phyloP scores from a whole-genome alignment of 2,888 invertebrate genomes.

The Sminthurinus aureus region DNA sequence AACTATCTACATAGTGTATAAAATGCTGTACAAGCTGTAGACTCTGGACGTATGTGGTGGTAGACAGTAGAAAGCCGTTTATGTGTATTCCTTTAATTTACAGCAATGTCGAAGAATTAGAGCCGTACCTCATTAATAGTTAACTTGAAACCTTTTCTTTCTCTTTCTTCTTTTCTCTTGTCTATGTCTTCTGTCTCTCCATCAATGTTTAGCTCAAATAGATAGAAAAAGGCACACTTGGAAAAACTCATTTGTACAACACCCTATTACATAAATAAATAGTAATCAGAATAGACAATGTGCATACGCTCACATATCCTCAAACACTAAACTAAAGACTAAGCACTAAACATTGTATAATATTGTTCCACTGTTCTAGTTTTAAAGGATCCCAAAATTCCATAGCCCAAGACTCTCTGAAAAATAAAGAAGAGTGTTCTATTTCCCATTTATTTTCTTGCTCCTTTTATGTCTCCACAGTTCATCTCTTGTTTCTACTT shows the following conservation, averaged over 20 bases:
- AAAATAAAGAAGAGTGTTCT: background rate
- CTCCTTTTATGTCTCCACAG: background rate
- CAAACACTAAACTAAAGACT: background rate
- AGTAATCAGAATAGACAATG: background rate
- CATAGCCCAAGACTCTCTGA: background rate
- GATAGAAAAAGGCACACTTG: background rate
- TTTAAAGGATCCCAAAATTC: background rate
- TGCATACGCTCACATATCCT: background rate
- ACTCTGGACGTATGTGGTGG: too few relatives aligned
- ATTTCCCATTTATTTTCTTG: background rate
- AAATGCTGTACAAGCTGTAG: too few relatives aligned
- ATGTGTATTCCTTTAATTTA: background rate
- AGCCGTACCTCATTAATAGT: slow-evolving; percentile 24
- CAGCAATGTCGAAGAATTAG: background rate
- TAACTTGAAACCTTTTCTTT: slow-evolving; percentile 19
- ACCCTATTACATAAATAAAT: background rate
- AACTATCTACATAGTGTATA: too few relatives aligned
- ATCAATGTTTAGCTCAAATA: too few relatives aligned
- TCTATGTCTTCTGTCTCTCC: too few relatives aligned
- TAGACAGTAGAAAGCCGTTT: too few relatives aligned
- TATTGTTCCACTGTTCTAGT: background rate
- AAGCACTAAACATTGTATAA: background rate
- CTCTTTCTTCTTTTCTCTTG: background rate
- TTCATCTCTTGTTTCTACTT: background rate
- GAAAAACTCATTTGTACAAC: background rate